Evolutionary conservation across 2,888 invertebrate species (phyloP).

Genomic region (Herminia tarsipennalis): DNA sequence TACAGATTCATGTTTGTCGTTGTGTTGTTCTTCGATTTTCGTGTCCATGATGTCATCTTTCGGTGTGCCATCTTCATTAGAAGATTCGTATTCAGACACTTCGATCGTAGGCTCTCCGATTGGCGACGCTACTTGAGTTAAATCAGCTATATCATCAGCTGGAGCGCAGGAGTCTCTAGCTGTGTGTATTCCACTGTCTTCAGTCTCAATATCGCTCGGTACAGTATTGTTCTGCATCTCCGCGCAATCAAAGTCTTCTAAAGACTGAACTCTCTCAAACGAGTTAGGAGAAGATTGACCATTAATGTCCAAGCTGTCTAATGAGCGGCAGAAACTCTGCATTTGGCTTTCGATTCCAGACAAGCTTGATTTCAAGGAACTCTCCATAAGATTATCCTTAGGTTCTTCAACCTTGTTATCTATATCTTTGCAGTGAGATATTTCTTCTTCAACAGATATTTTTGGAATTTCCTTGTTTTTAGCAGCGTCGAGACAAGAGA

Average conservation of each 20-base stretch:
- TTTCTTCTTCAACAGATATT: slow-evolving; percentile 72
- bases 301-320: slow-evolving; percentile 88
- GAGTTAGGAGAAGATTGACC: slow-evolving; percentile 82
- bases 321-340: slow-evolving; percentile 87
- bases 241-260: slow-evolving; percentile 87
- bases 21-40: slow-evolving; percentile 68
- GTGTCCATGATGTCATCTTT: slow-evolving; percentile 66
- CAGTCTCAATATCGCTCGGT: slow-evolving; percentile 88
- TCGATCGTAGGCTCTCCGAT: slow-evolving; percentile 76
- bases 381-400: slow-evolving; percentile 62
- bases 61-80: slow-evolving; percentile 71
- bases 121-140: slow-evolving; percentile 79
- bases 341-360: slow-evolving; percentile 84
- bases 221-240: slow-evolving; percentile 86
- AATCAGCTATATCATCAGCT: slow-evolving; percentile 89
- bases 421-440: slow-evolving; percentile 57
- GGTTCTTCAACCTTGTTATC: slow-evolving; percentile 56
- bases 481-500: slow-evolving; percentile 81
- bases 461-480: slow-evolving; percentile 80
- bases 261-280: slow-evolving; percentile 87
- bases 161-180: slow-evolving; percentile 92
- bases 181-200: slow-evolving; percentile 92
- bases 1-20: slow-evolving; percentile 53
- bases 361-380: slow-evolving; percentile 68
- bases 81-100: slow-evolving; percentile 78